phyloP scores from a whole-genome alignment of 2,888 invertebrate genomes.

The Thymelicus lineola region DNA sequence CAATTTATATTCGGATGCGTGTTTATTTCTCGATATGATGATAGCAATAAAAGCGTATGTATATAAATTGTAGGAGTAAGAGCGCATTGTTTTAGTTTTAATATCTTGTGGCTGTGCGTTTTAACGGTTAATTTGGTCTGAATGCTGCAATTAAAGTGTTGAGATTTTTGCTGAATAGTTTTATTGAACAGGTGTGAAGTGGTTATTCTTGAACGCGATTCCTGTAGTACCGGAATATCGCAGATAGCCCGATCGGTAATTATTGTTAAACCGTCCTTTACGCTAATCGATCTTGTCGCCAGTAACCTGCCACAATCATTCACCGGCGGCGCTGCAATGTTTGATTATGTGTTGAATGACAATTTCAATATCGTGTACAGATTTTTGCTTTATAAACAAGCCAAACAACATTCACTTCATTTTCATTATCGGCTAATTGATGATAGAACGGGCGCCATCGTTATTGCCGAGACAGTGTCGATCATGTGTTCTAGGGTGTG shows the following conservation, averaged over 20 bases:
- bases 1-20: slow-evolving; percentile 38
- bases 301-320: slow-evolving; percentile 57
- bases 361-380: slow-evolving; percentile 66
- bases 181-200: slow-evolving; percentile 48
- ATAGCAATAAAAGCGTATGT: slow-evolving; percentile 35
- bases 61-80: slow-evolving; percentile 26
- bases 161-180: slow-evolving; percentile 31
- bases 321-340: slow-evolving; percentile 61
- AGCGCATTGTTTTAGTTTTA: slow-evolving; percentile 25
- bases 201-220: slow-evolving; percentile 56
- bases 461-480: slow-evolving; percentile 35
- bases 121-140: slow-evolving; percentile 15
- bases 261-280: slow-evolving; percentile 78
- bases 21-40: slow-evolving; percentile 39
- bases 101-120: slow-evolving; percentile 3
- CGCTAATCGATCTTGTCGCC: slow-evolving; percentile 70
- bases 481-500: slow-evolving; percentile 32
- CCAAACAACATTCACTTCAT: slow-evolving; percentile 73
- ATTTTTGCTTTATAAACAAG: slow-evolving; percentile 72
- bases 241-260: slow-evolving; percentile 72
- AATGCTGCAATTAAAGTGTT: not conserved
- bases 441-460: slow-evolving; percentile 12
- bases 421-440: slow-evolving; percentile 54
- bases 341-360: slow-evolving; percentile 57
- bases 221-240: slow-evolving; percentile 55